Evolutionary conservation across 2,888 invertebrate genomes (phyloP), one percentile per base, ranked within the genome.

Genomic region (Trachelus tabidus): DNA sequence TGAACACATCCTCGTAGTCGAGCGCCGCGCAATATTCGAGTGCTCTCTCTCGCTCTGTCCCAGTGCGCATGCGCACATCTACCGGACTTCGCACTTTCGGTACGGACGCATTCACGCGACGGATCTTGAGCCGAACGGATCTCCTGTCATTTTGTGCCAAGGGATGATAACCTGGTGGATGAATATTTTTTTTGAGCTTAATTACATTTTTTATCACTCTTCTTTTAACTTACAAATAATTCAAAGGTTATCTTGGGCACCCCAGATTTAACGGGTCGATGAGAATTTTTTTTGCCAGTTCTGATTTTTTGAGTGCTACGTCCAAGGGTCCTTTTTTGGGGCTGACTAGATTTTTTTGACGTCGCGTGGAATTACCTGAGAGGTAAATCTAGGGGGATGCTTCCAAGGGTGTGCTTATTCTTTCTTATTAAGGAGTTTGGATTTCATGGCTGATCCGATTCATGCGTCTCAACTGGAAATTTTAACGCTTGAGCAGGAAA

Each of bases 91-190:
- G 80, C 56, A 81, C 76, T 68, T 75, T 71, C 77, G 80, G 71
- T 68, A 74, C 73, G 81, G 78, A 83, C 79, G 75, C 77, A 75
- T 84, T 86, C 84, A 82, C 83, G 85, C 83, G 83, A 77, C 81
- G 86, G 83, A 81, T 82, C 78, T 77, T 82, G 81, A 73, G 71
- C 79, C 77, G 86, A 81, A 79, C 82, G 82, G 77, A 79, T 77
- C 82, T 56, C 71, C 71, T 71, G 71, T 71, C 71, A 34, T 9
- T 71, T 56, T 23, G 23, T 23, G 56, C 23, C 56, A 23, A 56
- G 56, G 56, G 56, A 23, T 23, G 56, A 56, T 23, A 23, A 56
- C 23, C 23, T 6, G 23, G 56, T 56, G 23, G 2, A 56, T 9
- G 23, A 56, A 56, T 40, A 23, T 56, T 23, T 56, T 56, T 6